Evolutionary conservation across 1,140 invertebrate genomes (phyloP).

Genomic region (Drosophila nannoptera): DNA sequence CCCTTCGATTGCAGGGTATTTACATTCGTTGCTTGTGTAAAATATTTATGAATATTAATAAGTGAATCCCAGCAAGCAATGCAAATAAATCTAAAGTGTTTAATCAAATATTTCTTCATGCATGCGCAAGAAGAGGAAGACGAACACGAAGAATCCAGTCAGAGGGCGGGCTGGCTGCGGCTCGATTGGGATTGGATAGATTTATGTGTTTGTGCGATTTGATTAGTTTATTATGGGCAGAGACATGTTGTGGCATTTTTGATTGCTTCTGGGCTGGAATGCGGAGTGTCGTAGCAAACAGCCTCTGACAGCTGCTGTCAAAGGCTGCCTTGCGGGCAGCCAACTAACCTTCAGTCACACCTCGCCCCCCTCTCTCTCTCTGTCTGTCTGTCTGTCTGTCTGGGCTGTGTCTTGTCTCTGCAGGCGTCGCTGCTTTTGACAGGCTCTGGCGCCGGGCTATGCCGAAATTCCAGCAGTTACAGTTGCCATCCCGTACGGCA

Average conservation of each 20-base stretch:
- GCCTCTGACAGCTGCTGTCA: conserved; percentile 62
- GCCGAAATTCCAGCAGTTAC: conserved; percentile 2
- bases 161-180: no score
- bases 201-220: neutral
- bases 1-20: neutral
- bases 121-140: no score
- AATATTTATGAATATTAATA: conserved; percentile 46
- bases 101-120: conserved; percentile 22
- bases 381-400: neutral
- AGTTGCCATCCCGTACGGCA: conserved; percentile 8
- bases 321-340: conserved; percentile 38
- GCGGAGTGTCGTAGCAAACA: conserved; percentile 49
- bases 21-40: conserved; percentile 13
- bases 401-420: conserved; percentile 11
- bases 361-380: neutral
- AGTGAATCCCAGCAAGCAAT: conserved; percentile 21
- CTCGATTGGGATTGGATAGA: neutral
- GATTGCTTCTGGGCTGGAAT: conserved; percentile 13
- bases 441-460: conserved; percentile 38
- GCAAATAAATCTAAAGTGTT: conserved; percentile 36
- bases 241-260: neutral
- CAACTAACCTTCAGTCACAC: conserved; percentile 10
- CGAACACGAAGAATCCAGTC: no score
- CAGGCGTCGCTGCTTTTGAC: conserved; percentile 47
- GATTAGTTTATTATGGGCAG: conserved; percentile 15